Conservation (phyloP, 2,888 invertebrate genomes). For the Muschampia plurimacula region DNA sequence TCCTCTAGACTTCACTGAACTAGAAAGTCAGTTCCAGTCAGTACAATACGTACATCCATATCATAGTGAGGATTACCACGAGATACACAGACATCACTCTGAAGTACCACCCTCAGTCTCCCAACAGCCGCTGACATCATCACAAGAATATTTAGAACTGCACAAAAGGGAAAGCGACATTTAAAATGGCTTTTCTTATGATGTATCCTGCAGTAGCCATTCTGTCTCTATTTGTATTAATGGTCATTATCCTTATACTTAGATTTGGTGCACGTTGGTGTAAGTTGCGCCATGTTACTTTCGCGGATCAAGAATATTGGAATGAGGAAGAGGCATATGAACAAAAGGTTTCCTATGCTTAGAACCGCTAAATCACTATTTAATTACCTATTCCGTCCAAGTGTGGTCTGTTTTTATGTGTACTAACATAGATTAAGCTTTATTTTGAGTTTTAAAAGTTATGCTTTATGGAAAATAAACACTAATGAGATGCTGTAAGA, state of each 20-base stretch:
- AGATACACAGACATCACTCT: slow-evolving; percentile 55
- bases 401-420: slow-evolving; percentile 20
- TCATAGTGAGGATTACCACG: slow-evolving; percentile 61
- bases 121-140: slow-evolving; percentile 73
- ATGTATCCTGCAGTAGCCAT: slow-evolving; percentile 92
- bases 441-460: neutral
- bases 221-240: slow-evolving; percentile 90
- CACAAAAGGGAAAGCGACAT: slow-evolving; percentile 94
- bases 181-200: slow-evolving; percentile 90
- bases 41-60: slow-evolving; percentile 66
- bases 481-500: too few relatives aligned
- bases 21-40: slow-evolving; percentile 80
- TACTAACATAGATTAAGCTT: neutral
- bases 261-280: slow-evolving; percentile 91
- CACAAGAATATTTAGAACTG: slow-evolving; percentile 86
- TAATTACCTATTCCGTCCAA: slow-evolving; percentile 16
- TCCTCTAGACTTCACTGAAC: slow-evolving; percentile 91
- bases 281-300: slow-evolving; percentile 88
- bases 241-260: slow-evolving; percentile 84
- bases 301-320: slow-evolving; percentile 88
- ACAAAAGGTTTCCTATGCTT: slow-evolving; percentile 87
- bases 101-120: slow-evolving; percentile 68
- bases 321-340: slow-evolving; percentile 87
- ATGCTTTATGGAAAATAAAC: too few relatives aligned
- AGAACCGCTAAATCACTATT: slow-evolving; percentile 38